Conservation (phyloP, 2,113 vertebrate species). For the Myanophis thanlyinensis region DNA sequence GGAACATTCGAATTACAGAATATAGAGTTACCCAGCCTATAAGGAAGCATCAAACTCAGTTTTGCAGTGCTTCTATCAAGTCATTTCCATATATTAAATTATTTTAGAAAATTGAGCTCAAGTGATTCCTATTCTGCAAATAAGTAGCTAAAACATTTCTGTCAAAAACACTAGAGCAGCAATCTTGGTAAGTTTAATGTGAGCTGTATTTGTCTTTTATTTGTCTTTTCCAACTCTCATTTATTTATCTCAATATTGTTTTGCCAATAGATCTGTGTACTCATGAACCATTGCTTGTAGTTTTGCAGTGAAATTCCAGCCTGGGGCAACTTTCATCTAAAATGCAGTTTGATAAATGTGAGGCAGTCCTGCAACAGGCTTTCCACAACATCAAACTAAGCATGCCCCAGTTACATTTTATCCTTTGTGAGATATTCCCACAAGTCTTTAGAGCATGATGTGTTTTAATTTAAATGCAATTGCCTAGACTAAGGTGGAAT, state of each 20-base stretch:
- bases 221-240: background rate
- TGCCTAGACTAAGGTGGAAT: background rate
- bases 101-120: background rate
- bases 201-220: background rate
- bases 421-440: constrained; percentile 2
- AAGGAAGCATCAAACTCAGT: background rate
- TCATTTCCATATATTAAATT: background rate
- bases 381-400: constrained; percentile 15
- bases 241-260: constrained; percentile 16
- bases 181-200: background rate
- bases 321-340: constrained; percentile 7
- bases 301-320: constrained; percentile 11
- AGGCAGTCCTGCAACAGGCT: background rate
- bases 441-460: background rate
- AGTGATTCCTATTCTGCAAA: background rate
- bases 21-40: background rate
- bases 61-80: background rate
- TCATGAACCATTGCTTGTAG: background rate
- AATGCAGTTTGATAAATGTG: constrained; percentile 15
- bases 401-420: background rate
- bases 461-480: constrained; percentile 4
- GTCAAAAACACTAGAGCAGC: background rate
- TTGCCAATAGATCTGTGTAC: constrained; percentile 15
- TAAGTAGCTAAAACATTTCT: background rate
- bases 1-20: background rate